A percentile compares a stretch with the other conserved stretches of the same genome.
Evolutionary conservation across 2,113 vertebrate species (phyloP).

Genomic region (Alethe diademata): DNA sequence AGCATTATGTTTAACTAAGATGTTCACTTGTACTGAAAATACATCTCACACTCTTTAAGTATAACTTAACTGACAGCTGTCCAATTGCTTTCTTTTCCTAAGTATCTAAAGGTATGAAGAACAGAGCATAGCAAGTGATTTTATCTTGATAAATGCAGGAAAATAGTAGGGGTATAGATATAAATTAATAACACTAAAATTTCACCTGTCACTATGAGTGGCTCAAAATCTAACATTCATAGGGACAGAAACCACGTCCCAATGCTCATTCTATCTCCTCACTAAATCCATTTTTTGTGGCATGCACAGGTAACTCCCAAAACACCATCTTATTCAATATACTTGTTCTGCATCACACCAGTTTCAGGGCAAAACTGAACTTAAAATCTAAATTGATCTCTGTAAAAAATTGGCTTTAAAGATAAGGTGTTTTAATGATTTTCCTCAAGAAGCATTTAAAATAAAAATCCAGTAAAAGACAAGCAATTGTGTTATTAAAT

Average conservation of each 20-base stretch:
- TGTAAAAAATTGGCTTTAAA: not conserved
- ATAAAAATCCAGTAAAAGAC: not conserved
- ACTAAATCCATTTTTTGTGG: not conserved
- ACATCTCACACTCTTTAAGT: not conserved
- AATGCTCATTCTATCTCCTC: not conserved
- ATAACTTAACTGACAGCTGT: not conserved
- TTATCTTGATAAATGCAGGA: not conserved
- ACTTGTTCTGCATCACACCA: not conserved
- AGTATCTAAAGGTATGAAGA: not conserved
- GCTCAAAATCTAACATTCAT: not conserved
- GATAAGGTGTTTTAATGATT: not conserved
- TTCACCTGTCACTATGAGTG: not conserved
- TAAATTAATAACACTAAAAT: not conserved
- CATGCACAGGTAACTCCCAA: not conserved
- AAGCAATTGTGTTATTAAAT: not conserved
- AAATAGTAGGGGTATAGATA: not conserved
- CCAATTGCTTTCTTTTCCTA: not conserved
- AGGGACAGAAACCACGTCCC: not conserved
- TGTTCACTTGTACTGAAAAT: not conserved
- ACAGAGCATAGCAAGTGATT: not conserved
- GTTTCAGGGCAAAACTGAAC: not conserved
- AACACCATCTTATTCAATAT: not conserved
- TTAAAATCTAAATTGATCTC: not conserved
- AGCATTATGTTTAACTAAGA: not conserved
- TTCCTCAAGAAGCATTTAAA: not conserved